Percentiles rank a stretch among this genome's conserved stretches.
Evolutionary conservation across 2,888 invertebrate species (phyloP).

Genomic region (Pollenia angustigena): DNA sequence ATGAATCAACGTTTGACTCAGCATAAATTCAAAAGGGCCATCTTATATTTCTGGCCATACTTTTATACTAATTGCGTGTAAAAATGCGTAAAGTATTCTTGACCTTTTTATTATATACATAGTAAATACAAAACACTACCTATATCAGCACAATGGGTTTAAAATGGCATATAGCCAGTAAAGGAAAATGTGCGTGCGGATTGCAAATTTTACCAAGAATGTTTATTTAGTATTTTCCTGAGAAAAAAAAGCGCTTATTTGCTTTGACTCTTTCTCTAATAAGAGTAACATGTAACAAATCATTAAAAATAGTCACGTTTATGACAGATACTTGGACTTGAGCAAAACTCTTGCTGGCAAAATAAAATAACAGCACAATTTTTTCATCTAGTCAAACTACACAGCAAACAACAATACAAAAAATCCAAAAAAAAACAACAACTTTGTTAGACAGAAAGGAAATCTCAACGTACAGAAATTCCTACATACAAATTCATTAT

Average conservation of each 20-base stretch:
- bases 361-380: slow-evolving; percentile 24
- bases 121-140: not conserved
- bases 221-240: not conserved
- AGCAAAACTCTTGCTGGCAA: not conserved
- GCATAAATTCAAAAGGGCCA: slow-evolving; percentile 17
- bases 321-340: slow-evolving; percentile 59
- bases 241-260: slow-evolving; percentile 45
- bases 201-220: slow-evolving; percentile 31
- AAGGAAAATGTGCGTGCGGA: slow-evolving; percentile 28
- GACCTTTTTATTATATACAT: slow-evolving; percentile 25
- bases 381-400: slow-evolving; percentile 14
- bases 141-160: not conserved
- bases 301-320: slow-evolving; percentile 71
- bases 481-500: slow-evolving; percentile 60
- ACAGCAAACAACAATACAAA: not conserved
- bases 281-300: slow-evolving; percentile 42
- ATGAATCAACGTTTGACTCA: slow-evolving; percentile 53
- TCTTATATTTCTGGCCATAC: slow-evolving; percentile 27
- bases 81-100: slow-evolving; percentile 53
- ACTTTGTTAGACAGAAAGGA: slow-evolving; percentile 51
- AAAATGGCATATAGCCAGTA: no score
- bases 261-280: slow-evolving; percentile 16
- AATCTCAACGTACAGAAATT: slow-evolving; percentile 65
- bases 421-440: slow-evolving; percentile 48
- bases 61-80: slow-evolving; percentile 43